These are phyloP conservation scores for Pterostichus madidus DNA, from an alignment of 2,888 invertebrate species.

Conservation along the genomic window DNA sequence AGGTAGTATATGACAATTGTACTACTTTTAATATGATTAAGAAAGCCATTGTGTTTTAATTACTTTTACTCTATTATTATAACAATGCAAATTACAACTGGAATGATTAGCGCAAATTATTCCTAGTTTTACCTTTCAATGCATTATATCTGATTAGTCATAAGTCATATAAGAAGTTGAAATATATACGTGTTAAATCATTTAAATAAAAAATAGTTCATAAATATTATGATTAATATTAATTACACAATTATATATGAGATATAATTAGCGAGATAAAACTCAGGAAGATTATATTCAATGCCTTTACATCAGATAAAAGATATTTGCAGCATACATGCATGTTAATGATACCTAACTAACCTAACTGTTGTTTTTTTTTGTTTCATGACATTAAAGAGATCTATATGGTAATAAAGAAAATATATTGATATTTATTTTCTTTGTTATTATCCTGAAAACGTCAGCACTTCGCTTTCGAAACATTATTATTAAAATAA, in stretches of 20 bases:
- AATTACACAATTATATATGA: conserved; percentile 30
- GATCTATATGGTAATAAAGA: no score
- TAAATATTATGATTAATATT: conserved; percentile 43
- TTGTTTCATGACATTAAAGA: no score
- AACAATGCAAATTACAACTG: conserved; percentile 6
- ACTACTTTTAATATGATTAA: neutral
- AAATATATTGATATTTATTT: neutral
- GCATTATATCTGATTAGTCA: conserved; percentile 18
- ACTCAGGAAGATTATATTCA: conserved; percentile 15
- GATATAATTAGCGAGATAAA: conserved; percentile 35
- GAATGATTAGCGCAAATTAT: conserved; percentile 10
- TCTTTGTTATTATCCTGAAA: neutral
- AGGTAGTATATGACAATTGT: neutral
- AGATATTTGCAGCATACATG: neutral
- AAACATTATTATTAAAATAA: no score
- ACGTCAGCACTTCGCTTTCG: neutral
- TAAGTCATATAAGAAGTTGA: conserved; percentile 21
- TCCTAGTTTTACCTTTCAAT: conserved; percentile 1
- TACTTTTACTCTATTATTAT: neutral
- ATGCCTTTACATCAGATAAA: conserved; percentile 1
- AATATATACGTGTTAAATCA: conserved; percentile 38
- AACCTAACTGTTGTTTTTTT: neutral
- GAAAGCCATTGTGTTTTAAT: conserved; percentile 17
- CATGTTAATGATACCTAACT: neutral
- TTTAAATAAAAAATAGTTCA: conserved; percentile 43